These are phyloP conservation scores for Tragelaphus scriptus DNA, from an alignment of 2,113 vertebrate genomes.

Conservation along the genomic window DNA sequence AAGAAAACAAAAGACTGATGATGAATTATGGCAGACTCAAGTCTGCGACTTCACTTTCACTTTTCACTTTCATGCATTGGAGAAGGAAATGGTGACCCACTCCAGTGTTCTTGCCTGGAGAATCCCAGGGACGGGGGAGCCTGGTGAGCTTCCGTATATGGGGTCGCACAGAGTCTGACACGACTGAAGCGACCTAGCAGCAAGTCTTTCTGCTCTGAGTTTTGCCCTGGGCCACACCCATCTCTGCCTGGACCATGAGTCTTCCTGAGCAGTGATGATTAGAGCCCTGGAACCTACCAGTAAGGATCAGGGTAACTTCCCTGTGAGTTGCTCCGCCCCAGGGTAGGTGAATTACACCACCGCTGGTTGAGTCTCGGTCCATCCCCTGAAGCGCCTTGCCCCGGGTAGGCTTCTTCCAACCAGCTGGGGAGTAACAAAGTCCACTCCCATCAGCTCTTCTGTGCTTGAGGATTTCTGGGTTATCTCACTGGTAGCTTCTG, in stretches of 20 bases:
- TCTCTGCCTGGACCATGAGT: not conserved
- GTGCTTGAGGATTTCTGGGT: not conserved
- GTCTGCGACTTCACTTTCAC: not conserved
- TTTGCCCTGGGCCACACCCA: not conserved
- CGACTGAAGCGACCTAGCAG: too few species aligned
- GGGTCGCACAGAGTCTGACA: too few species aligned
- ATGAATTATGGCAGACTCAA: too few species aligned
- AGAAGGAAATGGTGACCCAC: too few species aligned
- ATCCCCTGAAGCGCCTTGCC: not conserved
- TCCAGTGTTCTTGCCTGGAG: too few species aligned
- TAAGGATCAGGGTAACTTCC: not conserved
- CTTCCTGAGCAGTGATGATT: not conserved
- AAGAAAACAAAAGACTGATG: not conserved
- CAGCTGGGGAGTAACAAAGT: not conserved
- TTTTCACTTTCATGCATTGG: too few species aligned
- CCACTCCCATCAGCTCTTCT: not conserved
- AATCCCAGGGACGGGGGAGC: too few species aligned
- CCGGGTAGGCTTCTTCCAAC: not conserved
- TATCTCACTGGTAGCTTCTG: not conserved
- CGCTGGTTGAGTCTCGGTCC: not conserved
- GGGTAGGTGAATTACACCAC: not conserved
- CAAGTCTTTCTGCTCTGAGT: not conserved
- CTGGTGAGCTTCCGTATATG: too few species aligned
- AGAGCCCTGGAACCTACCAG: accelerated
- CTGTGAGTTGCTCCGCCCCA: not conserved